phyloP scores from a whole-genome alignment of 2,797 vertebrate genomes.

The Coregonus sp. region DNA sequence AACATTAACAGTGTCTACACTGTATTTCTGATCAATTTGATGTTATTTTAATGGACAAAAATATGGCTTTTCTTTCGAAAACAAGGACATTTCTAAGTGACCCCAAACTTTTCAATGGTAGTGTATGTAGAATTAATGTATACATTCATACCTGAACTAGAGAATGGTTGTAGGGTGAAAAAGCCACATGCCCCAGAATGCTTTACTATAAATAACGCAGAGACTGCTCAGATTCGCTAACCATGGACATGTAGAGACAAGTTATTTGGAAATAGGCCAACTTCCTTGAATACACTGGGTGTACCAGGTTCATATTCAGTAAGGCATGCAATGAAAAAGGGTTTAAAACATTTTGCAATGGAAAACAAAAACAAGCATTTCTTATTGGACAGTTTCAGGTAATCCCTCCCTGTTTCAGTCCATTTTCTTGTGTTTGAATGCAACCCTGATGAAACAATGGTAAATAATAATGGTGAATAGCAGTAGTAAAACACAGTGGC shows the following conservation, averaged over 20 bases:
- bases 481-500: not conserved
- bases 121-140: not conserved
- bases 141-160: not conserved
- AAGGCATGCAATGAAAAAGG: too few species aligned
- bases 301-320: too few species aligned
- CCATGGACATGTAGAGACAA: not conserved
- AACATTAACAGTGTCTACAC: too few species aligned
- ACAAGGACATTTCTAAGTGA: too few species aligned
- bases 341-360: not conserved
- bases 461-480: not conserved
- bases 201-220: not conserved
- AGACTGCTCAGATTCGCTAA: not conserved
- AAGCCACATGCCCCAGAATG: not conserved
- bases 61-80: too few species aligned
- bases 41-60: too few species aligned
- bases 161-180: not conserved
- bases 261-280: constrained; percentile 2
- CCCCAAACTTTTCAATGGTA: too few species aligned
- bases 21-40: too few species aligned
- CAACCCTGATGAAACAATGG: not conserved
- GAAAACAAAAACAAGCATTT: not conserved
- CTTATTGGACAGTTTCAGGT: not conserved
- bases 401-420: not conserved
- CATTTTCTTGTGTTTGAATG: not conserved
- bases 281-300: not conserved